These are phyloP conservation scores for Ornithoptera priamus DNA, from an alignment of 2,888 invertebrate species.

Conservation along the genomic window DNA sequence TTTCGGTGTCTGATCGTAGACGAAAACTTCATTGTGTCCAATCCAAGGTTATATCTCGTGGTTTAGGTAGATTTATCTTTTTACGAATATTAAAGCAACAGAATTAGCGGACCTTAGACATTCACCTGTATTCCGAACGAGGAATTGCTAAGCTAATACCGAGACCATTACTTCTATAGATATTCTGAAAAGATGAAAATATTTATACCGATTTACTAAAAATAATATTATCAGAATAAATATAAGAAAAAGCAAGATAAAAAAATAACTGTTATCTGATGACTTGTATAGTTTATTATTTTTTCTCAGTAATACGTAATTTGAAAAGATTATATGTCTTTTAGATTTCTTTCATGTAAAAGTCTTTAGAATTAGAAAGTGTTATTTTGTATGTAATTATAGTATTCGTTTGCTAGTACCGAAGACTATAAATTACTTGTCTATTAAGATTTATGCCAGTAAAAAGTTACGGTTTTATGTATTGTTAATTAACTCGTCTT, in stretches of 20 bases:
- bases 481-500: slow-evolving; percentile 33
- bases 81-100: not conserved
- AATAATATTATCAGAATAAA: not conserved
- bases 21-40: slow-evolving; percentile 1
- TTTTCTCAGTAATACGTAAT: not conserved
- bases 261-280: too few relatives aligned
- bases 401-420: not conserved
- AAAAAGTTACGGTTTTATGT: slow-evolving; percentile 16
- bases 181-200: not conserved
- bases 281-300: not conserved
- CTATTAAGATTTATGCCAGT: slow-evolving; percentile 17
- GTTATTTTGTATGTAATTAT: not conserved
- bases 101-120: not conserved
- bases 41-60: not conserved
- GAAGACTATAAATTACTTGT: slow-evolving; percentile 9
- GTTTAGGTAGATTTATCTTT: not conserved
- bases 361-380: not conserved
- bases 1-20: not conserved
- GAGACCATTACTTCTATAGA: not conserved
- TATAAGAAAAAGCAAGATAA: too few relatives aligned
- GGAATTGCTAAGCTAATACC: not conserved
- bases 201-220: not conserved
- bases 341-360: slow-evolving; percentile 1
- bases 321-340: not conserved
- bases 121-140: not conserved